Evolutionary conservation across 2,888 invertebrate species (phyloP).

Genomic region (Pemphredon lugubris): DNA sequence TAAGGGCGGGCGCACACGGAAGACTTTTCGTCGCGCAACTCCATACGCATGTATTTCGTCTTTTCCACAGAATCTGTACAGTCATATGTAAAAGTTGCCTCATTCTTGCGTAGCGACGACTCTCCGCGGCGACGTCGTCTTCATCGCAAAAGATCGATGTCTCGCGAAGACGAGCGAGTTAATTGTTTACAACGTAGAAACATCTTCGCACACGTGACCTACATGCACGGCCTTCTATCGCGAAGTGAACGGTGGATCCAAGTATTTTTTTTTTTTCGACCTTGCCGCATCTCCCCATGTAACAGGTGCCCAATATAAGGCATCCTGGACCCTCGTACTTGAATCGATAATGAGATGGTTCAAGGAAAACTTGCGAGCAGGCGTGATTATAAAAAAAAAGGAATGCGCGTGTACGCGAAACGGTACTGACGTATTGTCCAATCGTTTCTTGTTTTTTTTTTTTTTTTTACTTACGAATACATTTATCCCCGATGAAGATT

Average conservation of each 20-base stretch:
- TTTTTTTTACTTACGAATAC: too few species aligned
- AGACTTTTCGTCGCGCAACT: too few species aligned
- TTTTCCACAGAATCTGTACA: too few species aligned
- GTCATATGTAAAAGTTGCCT: too few species aligned
- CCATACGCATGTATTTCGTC: too few species aligned
- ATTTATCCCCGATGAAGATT: too few species aligned
- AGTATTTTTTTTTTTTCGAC: conserved; percentile 3
- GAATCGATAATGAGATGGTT: conserved; percentile 5
- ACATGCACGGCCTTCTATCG: conserved; percentile 27
- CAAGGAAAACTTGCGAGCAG: not conserved
- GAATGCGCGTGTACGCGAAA: not conserved
- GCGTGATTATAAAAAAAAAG: not conserved
- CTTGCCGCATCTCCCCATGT: conserved; percentile 5
- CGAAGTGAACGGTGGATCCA: conserved; percentile 22
- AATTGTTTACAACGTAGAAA: not conserved
- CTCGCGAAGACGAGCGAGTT: conserved; percentile 6
- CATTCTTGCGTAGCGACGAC: not conserved
- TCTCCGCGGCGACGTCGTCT: not conserved
- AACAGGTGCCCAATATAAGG: conserved; percentile 9
- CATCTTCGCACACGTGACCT: conserved; percentile 14
- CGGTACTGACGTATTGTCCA: not conserved
- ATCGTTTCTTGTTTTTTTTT: too few species aligned
- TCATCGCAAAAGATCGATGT: not conserved
- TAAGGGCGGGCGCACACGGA: too few species aligned
- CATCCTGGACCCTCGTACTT: not conserved